A percentile compares a stretch with the other conserved stretches of the same genome.
Conservation (phyloP, 2,888 invertebrate species). For the Cantharis rufa region DNA sequence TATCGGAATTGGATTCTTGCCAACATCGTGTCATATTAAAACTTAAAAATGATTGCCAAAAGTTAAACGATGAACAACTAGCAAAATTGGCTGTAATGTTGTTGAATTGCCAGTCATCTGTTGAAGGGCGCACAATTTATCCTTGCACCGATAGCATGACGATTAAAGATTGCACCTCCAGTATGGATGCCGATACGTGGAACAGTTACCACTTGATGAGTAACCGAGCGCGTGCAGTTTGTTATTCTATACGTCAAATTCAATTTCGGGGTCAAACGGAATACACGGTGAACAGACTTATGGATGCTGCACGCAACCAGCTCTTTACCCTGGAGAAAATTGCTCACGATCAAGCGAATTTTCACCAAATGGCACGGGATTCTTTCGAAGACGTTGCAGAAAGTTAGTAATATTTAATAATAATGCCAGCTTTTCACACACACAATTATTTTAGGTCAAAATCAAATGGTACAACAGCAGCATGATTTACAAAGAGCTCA, state of each 20-base stretch:
- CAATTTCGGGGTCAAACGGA: conserved; percentile 69
- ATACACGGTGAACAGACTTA: conserved; percentile 66
- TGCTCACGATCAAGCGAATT: conserved; percentile 45
- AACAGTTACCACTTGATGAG: conserved; percentile 71
- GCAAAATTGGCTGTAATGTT: conserved; percentile 69
- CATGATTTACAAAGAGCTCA: conserved; percentile 58
- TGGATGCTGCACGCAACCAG: conserved; percentile 56
- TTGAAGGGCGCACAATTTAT: conserved; percentile 64
- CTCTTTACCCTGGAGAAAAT: conserved; percentile 46
- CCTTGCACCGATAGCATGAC: conserved; percentile 67
- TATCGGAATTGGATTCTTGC: conserved; percentile 65
- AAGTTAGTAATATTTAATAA: conserved; percentile 26
- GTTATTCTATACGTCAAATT: conserved; percentile 65
- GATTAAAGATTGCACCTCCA: conserved; percentile 65
- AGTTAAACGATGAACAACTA: conserved; percentile 67
- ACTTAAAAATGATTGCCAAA: conserved; percentile 62
- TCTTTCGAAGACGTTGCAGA: conserved; percentile 44
- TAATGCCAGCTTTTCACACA: neutral
- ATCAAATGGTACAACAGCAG: conserved; percentile 59
- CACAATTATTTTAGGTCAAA: conserved; percentile 51
- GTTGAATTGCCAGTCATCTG: conserved; percentile 68
- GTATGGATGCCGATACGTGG: conserved; percentile 70
- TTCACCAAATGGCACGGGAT: conserved; percentile 45
- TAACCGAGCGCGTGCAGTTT: conserved; percentile 70
- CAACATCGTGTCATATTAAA: conserved; percentile 66